Evolutionary conservation across 2,888 invertebrate species (phyloP).

Genomic region (Megalurothrips usitatus): DNA sequence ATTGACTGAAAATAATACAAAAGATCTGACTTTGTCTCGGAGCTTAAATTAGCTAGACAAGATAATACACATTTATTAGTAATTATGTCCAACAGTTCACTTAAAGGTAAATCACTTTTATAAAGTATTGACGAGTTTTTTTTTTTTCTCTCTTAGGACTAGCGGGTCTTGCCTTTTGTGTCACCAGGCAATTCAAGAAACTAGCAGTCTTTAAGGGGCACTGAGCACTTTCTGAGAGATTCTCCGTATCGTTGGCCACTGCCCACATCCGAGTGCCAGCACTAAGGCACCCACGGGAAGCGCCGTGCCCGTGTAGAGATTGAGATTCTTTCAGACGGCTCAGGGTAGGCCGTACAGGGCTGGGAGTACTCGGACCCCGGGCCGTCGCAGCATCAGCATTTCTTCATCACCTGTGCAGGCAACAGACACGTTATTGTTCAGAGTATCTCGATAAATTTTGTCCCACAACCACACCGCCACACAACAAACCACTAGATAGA

Average conservation of each 20-base stretch:
- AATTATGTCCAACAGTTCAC: slow-evolving; percentile 6
- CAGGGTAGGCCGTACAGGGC: slow-evolving; percentile 21
- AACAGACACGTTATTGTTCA: neutral
- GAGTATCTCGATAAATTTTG: neutral
- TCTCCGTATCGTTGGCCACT: neutral
- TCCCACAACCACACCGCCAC: neutral
- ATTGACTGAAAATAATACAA: neutral
- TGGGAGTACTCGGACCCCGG: neutral
- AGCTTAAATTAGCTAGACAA: neutral
- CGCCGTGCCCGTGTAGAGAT: no score
- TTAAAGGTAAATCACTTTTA: slow-evolving; percentile 13
- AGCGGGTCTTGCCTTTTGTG: slow-evolving; percentile 5
- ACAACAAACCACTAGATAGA: neutral
- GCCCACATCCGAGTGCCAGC: neutral
- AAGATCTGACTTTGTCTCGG: neutral
- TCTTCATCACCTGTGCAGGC: neutral
- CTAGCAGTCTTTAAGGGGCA: slow-evolving; percentile 6
- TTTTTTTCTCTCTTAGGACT: neutral
- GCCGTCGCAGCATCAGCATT: neutral
- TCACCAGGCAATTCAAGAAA: neutral
- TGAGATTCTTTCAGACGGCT: neutral
- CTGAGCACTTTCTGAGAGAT: slow-evolving; percentile 22
- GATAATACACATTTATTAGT: slow-evolving; percentile 11
- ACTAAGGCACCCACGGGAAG: no score
- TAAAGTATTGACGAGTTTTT: neutral